Evolutionary conservation across 2,888 invertebrate genomes (phyloP).

Genomic region (Catocala nupta): DNA sequence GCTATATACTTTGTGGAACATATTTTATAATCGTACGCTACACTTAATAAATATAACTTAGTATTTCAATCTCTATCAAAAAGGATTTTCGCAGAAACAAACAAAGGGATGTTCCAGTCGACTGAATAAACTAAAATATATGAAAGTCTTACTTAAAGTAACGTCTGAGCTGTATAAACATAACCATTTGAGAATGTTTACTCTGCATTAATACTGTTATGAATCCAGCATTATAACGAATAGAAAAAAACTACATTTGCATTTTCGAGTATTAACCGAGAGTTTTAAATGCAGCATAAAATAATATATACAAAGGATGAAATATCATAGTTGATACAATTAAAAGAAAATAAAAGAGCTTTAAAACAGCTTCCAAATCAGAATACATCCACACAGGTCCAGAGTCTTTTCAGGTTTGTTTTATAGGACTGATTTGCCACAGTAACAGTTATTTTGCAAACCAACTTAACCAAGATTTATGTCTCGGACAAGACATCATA

Average conservation of each 20-base stretch:
- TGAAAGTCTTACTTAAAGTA: constrained; percentile 32
- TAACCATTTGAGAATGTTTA: constrained; percentile 36
- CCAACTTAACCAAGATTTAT: too few relatives aligned
- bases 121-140: constrained; percentile 24
- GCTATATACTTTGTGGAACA: too few relatives aligned
- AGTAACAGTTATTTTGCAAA: too few relatives aligned
- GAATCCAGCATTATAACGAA: constrained; percentile 23
- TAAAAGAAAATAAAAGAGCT: constrained; percentile 52
- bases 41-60: too few relatives aligned
- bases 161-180: constrained; percentile 26
- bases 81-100: too few relatives aligned
- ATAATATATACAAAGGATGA: constrained; percentile 65
- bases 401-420: too few relatives aligned
- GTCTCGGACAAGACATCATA: too few relatives aligned
- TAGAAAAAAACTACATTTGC: constrained; percentile 1
- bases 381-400: constrained; percentile 37
- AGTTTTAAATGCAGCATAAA: constrained; percentile 39
- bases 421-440: too few relatives aligned
- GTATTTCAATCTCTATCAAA: too few relatives aligned
- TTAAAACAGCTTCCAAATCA: constrained; percentile 55
- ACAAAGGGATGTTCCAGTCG: too few relatives aligned
- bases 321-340: constrained; percentile 49
- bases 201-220: constrained; percentile 29
- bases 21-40: too few relatives aligned
- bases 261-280: neutral